These are phyloP conservation scores for Falco punctatus DNA, from an alignment of 2,113 vertebrate species.

Conservation along the genomic window DNA sequence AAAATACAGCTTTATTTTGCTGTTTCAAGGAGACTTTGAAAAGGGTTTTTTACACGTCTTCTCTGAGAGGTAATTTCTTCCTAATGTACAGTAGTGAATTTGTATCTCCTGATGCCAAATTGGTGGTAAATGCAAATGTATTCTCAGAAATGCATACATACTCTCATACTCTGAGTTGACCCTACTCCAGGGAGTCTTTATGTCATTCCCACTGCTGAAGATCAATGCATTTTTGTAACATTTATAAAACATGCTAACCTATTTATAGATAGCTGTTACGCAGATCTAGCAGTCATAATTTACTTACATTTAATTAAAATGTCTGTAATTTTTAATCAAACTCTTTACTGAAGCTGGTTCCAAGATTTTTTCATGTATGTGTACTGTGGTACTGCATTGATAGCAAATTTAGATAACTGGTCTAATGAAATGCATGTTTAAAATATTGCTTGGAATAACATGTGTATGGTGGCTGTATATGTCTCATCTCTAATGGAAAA, in stretches of 20 bases:
- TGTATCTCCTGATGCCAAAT: neutral
- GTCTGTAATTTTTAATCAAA: neutral
- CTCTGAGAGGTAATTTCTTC: neutral
- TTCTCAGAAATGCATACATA: neutral
- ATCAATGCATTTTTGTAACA: neutral
- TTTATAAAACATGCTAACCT: neutral
- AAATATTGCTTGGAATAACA: neutral
- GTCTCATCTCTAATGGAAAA: neutral
- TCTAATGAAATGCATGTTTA: neutral
- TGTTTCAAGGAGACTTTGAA: neutral
- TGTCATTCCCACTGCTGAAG: neutral
- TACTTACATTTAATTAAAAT: neutral
- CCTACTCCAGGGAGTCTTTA: neutral
- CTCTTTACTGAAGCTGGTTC: neutral
- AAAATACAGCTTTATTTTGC: neutral
- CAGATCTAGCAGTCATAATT: neutral
- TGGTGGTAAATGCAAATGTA: neutral
- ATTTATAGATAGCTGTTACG: neutral
- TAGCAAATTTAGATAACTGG: neutral
- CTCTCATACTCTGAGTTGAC: neutral
- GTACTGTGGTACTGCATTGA: neutral
- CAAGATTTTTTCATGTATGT: neutral
- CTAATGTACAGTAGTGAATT: neutral
- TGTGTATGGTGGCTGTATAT: neutral
- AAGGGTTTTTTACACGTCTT: neutral